A percentile compares a stretch with the other conserved stretches of the same genome.
phyloP scores from a whole-genome alignment of 1,140 invertebrate genomes.

The Daktulosphaira vitifoliae region DNA sequence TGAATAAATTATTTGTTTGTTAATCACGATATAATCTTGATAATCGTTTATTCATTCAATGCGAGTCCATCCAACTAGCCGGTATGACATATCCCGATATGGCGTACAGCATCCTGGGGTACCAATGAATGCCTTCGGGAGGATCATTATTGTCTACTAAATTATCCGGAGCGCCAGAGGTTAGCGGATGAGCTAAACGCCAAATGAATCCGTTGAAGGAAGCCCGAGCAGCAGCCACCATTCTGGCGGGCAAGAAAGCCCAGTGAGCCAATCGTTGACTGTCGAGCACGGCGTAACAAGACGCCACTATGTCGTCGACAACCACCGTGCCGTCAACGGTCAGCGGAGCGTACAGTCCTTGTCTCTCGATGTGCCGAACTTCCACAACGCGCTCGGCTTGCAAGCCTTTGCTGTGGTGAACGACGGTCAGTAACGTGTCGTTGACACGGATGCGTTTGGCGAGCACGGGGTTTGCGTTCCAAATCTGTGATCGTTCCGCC shows the following conservation, averaged over 20 bases:
- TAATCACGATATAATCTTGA: no score
- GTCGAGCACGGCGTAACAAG: slow-evolving; percentile 86
- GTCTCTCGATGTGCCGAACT: slow-evolving; percentile 49
- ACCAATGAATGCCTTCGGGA: slow-evolving; percentile 72
- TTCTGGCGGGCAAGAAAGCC: slow-evolving; percentile 68
- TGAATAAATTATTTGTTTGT: no score
- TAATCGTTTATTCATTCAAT: not conserved
- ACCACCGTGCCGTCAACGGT: slow-evolving; percentile 79
- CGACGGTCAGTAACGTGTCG: slow-evolving; percentile 49
- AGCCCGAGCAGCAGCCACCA: slow-evolving; percentile 28
- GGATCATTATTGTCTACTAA: slow-evolving; percentile 35
- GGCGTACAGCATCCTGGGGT: slow-evolving; percentile 65
- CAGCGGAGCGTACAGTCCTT: slow-evolving; percentile 82
- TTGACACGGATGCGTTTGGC: slow-evolving; percentile 51
- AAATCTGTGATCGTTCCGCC: slow-evolving; percentile 18
- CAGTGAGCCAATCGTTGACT: slow-evolving; percentile 76
- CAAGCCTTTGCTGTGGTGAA: slow-evolving; percentile 44
- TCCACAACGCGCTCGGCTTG: slow-evolving; percentile 54
- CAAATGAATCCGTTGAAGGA: slow-evolving; percentile 42
- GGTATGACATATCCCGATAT: slow-evolving; percentile 37
- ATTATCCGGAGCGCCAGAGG: slow-evolving; percentile 36
- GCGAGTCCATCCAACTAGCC: slow-evolving; percentile 21
- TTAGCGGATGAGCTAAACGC: slow-evolving; percentile 37
- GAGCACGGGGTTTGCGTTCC: slow-evolving; percentile 47
- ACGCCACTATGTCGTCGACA: slow-evolving; percentile 81